Conservation (phyloP, 2,797 vertebrate genomes). For the Arnoldichthys spilopterus region DNA sequence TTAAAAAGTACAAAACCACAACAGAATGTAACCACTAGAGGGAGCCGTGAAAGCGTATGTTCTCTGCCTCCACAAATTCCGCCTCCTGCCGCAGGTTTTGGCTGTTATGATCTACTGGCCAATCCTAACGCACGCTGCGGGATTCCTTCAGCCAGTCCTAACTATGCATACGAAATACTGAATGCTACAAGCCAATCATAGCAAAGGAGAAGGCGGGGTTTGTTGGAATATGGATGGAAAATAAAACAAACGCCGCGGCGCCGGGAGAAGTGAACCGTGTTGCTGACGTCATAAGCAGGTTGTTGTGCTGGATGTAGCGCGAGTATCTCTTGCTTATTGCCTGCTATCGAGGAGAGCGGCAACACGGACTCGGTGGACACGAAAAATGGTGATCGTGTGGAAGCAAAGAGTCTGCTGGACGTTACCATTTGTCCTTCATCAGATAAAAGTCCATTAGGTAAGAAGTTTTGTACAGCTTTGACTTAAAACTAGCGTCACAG, state of each 20-base stretch:
- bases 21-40: neutral
- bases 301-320: slow-evolving; percentile 48
- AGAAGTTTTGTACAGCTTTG: slow-evolving; percentile 19
- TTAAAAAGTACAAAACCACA: no score
- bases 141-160: neutral
- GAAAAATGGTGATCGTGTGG: slow-evolving; percentile 29
- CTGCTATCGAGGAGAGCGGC: slow-evolving; percentile 1
- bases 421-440: neutral
- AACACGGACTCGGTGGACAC: neutral
- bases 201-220: neutral
- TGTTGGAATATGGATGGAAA: neutral
- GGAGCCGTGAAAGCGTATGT: neutral
- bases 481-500: neutral
- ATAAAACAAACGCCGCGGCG: neutral
- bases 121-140: no score
- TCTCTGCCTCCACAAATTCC: neutral
- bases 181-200: neutral
- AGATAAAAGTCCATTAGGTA: slow-evolving; percentile 40
- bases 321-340: slow-evolving; percentile 38
- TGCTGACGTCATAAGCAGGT: slow-evolving; percentile 72
- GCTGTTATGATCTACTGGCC: no score
- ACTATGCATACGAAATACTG: neutral
- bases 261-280: slow-evolving; percentile 13
- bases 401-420: slow-evolving; percentile 21
- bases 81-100: neutral